Evolutionary conservation across 2,888 invertebrate genomes (phyloP).

Genomic region (Drosophila niveifrons): DNA sequence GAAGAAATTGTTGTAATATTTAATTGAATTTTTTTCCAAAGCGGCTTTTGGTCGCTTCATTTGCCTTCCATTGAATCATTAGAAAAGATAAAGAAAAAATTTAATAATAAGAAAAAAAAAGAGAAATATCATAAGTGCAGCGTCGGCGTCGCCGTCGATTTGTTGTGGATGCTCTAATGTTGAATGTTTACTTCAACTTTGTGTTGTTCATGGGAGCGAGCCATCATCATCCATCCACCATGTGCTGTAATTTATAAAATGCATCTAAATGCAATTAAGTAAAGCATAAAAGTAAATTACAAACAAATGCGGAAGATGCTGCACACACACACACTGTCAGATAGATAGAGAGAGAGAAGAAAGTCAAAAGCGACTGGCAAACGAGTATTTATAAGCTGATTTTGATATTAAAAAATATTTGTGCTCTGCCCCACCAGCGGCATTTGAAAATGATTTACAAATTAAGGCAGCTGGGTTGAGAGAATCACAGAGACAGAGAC

Average conservation of each 20-base stretch:
- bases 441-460: constrained; percentile 68
- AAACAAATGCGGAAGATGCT: constrained; percentile 78
- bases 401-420: constrained; percentile 62
- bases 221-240: constrained; percentile 30
- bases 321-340: not conserved
- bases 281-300: constrained; percentile 82
- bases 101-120: constrained; percentile 48
- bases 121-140: constrained; percentile 72
- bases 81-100: constrained; percentile 69
- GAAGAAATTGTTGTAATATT: constrained; percentile 78
- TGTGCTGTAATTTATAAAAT: constrained; percentile 80
- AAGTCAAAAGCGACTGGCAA: constrained; percentile 16
- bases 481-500: constrained; percentile 26
- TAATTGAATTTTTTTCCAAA: constrained; percentile 74
- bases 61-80: constrained; percentile 67
- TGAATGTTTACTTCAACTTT: constrained; percentile 59
- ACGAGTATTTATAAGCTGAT: constrained; percentile 69
- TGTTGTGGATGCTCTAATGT: constrained; percentile 26
- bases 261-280: constrained; percentile 82
- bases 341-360: not conserved
- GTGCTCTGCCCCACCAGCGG: constrained; percentile 19
- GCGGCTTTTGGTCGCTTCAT: constrained; percentile 68
- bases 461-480: constrained; percentile 68
- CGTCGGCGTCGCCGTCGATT: constrained; percentile 51
- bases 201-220: constrained; percentile 44